Percentiles rank a stretch among this genome's conserved stretches.
phyloP scores from a whole-genome alignment of 2,888 invertebrate species.

The Byasa hedistus region DNA sequence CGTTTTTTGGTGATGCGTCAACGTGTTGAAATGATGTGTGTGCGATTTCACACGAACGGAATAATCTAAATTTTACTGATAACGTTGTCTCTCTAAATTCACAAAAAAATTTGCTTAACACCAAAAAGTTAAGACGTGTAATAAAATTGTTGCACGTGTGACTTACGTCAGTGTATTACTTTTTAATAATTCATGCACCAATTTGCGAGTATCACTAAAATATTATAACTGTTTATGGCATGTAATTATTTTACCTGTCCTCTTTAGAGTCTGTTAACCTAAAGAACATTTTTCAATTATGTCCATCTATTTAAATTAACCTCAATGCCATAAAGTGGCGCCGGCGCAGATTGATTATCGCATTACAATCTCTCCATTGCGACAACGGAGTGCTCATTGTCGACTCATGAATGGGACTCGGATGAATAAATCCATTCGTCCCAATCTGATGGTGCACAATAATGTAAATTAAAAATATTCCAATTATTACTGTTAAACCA shows the following conservation, averaged over 20 bases:
- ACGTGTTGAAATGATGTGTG: conserved; percentile 25
- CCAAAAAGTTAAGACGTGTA: neutral
- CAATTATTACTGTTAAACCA: neutral
- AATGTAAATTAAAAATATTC: neutral
- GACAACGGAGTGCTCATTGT: conserved; percentile 33
- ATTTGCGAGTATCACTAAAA: neutral
- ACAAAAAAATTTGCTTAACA: neutral
- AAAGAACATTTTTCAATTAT: conserved; percentile 35
- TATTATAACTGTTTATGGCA: neutral
- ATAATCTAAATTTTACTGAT: neutral
- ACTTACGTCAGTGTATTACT: neutral
- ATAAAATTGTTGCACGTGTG: neutral
- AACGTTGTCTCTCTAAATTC: neutral
- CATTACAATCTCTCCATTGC: conserved; percentile 37
- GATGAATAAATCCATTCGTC: conserved; percentile 14
- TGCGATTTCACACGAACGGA: neutral
- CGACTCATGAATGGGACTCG: conserved; percentile 28
- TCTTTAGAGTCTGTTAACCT: conserved; percentile 29
- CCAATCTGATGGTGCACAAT: neutral
- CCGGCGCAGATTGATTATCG: conserved; percentile 39
- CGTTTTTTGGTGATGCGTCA: conserved; percentile 44
- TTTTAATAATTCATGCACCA: neutral
- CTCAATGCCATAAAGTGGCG: conserved; percentile 35
- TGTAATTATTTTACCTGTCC: conserved; percentile 3
- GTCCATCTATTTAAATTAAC: conserved; percentile 41